Base-by-base conservation (phyloP, 2,113 vertebrate genomes). In the Neotragus moschatus region DNA sequence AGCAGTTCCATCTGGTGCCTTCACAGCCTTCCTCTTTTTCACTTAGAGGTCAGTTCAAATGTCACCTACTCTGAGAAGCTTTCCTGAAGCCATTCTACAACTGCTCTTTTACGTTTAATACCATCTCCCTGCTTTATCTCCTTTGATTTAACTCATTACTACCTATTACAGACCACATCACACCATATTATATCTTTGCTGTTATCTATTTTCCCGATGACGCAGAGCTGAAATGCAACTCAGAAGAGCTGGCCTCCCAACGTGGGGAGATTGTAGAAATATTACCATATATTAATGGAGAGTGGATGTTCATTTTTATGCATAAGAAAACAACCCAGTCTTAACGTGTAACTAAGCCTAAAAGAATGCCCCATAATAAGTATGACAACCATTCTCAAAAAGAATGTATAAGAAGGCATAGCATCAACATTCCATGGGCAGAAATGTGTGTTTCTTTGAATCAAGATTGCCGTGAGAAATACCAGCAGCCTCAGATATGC, bases 231-330 rank as follows among this genome's bases (percentile, higher is more conserved):
- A 39, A 86, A 49, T 77, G 60, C 1, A 0, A 4, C 33, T 60
- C 28, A 47, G 28, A 55, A 73, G 45, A 13, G 43, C 14, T 2
- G 8, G 45, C 6, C 21, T 56, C 7, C 43, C 26, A 6, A 12
- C 0, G 0, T 1, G 39, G 39, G 21, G 39, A 47, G 45, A 33
- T 30, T 53, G 51, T 45, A 36, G 36, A 79, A 77, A 36, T 2
- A 10, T 15, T 4, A 12, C 5, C 2, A 39, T 26, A 25, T 33
- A 21, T 75, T 63, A 39, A 26, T 2, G 10, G 23, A 9, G 39
- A 23, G 17, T 23, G 2, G 28, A 2, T 91, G 43, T 58, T 77
- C 36, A 36, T 73, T 82, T 77, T 84, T 61, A 79, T 15, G 3
- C 15, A 28, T 3, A 36, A 30, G 81, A 49, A 19, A 80, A 23